Evolutionary conservation across 1,140 invertebrate species (phyloP), one percentile per base, ranked within the genome.

Genomic region (Prorops nasuta): DNA sequence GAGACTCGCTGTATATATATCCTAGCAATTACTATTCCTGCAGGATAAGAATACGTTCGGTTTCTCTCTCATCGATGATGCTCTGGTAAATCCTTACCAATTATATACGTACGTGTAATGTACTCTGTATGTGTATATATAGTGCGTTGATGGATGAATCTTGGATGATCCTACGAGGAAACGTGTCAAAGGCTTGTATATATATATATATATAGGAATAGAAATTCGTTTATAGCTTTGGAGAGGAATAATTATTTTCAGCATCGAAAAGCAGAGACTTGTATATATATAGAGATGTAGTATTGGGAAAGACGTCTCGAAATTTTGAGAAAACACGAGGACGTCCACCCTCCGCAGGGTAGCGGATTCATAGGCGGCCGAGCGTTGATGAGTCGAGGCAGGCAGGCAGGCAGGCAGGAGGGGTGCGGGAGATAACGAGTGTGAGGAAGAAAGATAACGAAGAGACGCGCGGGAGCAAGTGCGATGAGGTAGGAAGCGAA

Each of bases 361-460:
- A 56, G 49, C 54, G 16, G 50, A 61, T 54, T 62, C 53, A 57
- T 60, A 63, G 51, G 51, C 55, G 52, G 52, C 31, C 54, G 54
- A 57, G 70, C 67, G 69, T 72, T 72, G 71, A 72, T 74, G 70
- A 74, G 71, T 74, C 64, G 67, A 70, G 55, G 61, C 62, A 71
- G 68, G 64, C 59, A 54, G 58, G 64, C 60, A 65, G 50, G 34
- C 3, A 35, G 53, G 53, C 44, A 51, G 50, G 51, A 39, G 45
- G 43, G 7, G 41, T 35, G 40, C 19, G 47, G 47, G 49, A 32
- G 52, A 32, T 40, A 47, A 37, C 28, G 31, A 43, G 51, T 51
- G 15, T 31, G 19, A 35, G 36, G 34, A 47, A 18, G 37, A 28
- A 15, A 43, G 46, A 28, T 31, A 45, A 44, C 32, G 47, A 20